Base-by-base conservation (phyloP, 2,888 invertebrate species). In the Taenaris catops region DNA sequence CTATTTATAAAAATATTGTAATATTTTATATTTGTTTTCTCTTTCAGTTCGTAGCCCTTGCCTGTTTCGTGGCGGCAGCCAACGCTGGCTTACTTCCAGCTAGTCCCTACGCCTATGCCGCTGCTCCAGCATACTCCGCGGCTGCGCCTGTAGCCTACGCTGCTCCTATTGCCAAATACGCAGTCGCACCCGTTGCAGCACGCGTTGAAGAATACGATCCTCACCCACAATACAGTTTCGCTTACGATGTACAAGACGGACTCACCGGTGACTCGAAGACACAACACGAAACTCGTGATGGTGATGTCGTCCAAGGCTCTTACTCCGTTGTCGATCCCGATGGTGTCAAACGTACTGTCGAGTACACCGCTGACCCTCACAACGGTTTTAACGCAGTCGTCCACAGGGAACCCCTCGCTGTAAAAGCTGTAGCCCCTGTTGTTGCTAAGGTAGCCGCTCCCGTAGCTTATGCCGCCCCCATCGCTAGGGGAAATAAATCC, bases 361-460 rank as follows among this genome's bases (percentile, higher is more conserved):
- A 89, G 26, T 83, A 83, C 69, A 75, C 75, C 45, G 80, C 83
- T 25, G 80, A 81, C 49, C 62, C 62, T 14, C 64, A 83, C 75
- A 72, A 88, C 65, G 63, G 89, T 9, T 89, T 89, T 73, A 89
- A 89, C 67, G 89, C 89, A 10, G 87, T 89, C 25, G 89, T 89
- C 2, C 81, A 70, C 63, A 80, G 68, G 47, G 86, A 87, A 36
- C 63, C 73, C 27, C 53, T 73, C 44, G 73, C 26, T 26, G 60
- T 71, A 41, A 70, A 71, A 44, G 59, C 58, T 19, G 64, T 63
- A 17, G 62, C 63, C 63, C 27, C 63, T 24, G 57, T 66, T 14
- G 49, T 68, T 39, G 71, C 69, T 5, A 80, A 83, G 46, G 66
- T 74, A 44, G 59, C 65, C 10, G 59, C 68, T 5, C 71, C 74